These are phyloP conservation scores for Doryteuthis pealeii DNA, from an alignment of 1,140 invertebrate species.

Conservation along the genomic window DNA sequence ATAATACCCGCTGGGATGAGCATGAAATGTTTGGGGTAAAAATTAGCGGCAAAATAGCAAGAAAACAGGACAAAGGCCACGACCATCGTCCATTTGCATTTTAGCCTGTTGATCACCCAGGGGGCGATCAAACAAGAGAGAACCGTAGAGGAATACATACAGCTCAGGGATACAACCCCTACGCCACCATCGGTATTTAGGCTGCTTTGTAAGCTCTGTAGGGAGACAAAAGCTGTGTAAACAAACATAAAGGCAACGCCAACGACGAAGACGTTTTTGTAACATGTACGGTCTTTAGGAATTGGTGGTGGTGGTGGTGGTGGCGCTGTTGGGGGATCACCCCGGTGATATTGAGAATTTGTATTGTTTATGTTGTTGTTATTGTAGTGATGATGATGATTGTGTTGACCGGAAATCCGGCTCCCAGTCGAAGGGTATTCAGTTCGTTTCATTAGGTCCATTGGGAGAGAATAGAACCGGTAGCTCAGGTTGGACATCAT, in stretches of 20 bases:
- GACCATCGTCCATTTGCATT: constrained; percentile 56
- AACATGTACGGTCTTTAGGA: background rate
- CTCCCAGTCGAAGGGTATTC: background rate
- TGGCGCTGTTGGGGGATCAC: constrained; percentile 24
- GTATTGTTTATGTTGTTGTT: background rate
- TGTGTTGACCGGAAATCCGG: background rate
- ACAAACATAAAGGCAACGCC: constrained; percentile 56
- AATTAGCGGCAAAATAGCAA: constrained; percentile 54
- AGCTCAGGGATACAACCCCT: constrained; percentile 52
- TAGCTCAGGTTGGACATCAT: constrained; percentile 39
- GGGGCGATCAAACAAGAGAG: constrained; percentile 55
- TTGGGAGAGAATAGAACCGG: constrained; percentile 40
- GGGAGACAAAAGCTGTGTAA: constrained; percentile 54
- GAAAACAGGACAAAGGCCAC: constrained; percentile 47
- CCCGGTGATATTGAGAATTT: background rate
- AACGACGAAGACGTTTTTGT: constrained; percentile 54
- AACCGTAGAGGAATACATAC: constrained; percentile 52
- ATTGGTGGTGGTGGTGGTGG: constrained; percentile 22
- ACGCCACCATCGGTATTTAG: constrained; percentile 49
- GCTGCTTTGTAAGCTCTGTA: constrained; percentile 55
- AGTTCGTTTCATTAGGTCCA: constrained; percentile 25
- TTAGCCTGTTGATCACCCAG: constrained; percentile 50
- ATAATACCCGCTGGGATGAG: constrained; percentile 47
- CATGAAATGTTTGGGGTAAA: constrained; percentile 49
- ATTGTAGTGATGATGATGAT: background rate